Evolutionary conservation across 2,797 vertebrate genomes (phyloP).

Genomic region (Darevskia nairensis): DNA sequence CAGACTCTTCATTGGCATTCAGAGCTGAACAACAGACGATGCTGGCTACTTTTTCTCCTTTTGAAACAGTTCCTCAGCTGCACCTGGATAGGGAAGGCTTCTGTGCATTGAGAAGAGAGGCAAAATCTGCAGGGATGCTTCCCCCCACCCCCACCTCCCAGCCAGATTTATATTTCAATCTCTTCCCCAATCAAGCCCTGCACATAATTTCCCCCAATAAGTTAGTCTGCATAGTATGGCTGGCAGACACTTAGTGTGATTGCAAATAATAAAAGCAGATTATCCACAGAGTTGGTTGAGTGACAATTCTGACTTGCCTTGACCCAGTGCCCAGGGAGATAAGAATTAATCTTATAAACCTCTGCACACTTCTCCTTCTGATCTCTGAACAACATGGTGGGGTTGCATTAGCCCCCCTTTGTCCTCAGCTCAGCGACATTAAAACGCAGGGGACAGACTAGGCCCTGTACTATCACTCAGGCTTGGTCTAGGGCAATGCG

Average conservation of each 20-base stretch:
- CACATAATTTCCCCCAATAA: constrained; percentile 75
- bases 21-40: constrained; percentile 19
- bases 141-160: neutral
- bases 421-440: constrained; percentile 61
- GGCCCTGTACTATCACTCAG: accelerated
- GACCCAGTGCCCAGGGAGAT: constrained; percentile 80
- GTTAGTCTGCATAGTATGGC: constrained; percentile 77
- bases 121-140: constrained; percentile 62
- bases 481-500: neutral
- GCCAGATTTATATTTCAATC: constrained; percentile 60
- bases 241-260: constrained; percentile 80
- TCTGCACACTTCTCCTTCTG: constrained; percentile 67
- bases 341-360: constrained; percentile 82
- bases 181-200: constrained; percentile 74
- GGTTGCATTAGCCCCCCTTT: constrained; percentile 55
- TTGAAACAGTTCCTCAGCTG: constrained; percentile 39
- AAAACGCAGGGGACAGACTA: neutral
- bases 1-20: constrained; percentile 69
- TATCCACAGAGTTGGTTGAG: constrained; percentile 74
- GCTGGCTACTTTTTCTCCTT: constrained; percentile 33
- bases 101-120: constrained; percentile 50
- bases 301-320: constrained; percentile 75
- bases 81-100: constrained; percentile 48
- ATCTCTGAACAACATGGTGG: constrained; percentile 29
- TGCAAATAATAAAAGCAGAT: constrained; percentile 82